Evolutionary conservation across 2,113 vertebrate genomes (phyloP), one percentile per base, ranked within the genome.

Genomic region (Ceratotherium simum): DNA sequence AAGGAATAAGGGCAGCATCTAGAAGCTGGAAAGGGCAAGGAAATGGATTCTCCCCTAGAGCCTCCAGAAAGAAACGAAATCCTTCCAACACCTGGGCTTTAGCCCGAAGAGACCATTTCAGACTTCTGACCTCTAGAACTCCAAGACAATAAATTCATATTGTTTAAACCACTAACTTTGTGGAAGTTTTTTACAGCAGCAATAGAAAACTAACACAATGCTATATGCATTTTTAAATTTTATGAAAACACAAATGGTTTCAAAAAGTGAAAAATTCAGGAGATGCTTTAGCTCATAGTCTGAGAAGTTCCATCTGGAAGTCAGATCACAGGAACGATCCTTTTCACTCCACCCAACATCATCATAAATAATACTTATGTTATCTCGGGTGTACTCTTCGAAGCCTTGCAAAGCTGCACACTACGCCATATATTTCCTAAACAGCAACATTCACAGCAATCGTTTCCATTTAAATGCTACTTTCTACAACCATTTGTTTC

Each of bases 401-500:
- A 78, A 0, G 20, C 51, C 75, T 95, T 46, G 25, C 73, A 87
- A 86, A 91, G 65, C 65, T 72, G 70, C 76, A 62, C n/a, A 65
- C 27, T 39, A 31, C 0, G 12, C 9, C 27, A 12, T 88, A 29
- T 51, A 87, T 94, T 96, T 81, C 86, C 83, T 72, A 79, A 96
- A 94, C 64, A 90, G 92, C 54, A 87, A 67, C 80, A 48, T 65
- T 96, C 60, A 85, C 27, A 96, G 70, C 78, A 87, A 54, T 70
- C 3, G 1, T 80, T 96, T 84, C 73, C 81, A 69, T 92, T 90
- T 96, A 96, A 96, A 87, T 94, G 83, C 60, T 91, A 84, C 86
- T 97, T 97, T 88, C 65, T 81, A 84, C 88, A 76, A 87, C 92
- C 86, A 78, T 94, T 97, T 95, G 54, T 67, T 96, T 92, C 86